Base-by-base conservation (phyloP, 2,113 vertebrate species). In the Mixornis gularis region DNA sequence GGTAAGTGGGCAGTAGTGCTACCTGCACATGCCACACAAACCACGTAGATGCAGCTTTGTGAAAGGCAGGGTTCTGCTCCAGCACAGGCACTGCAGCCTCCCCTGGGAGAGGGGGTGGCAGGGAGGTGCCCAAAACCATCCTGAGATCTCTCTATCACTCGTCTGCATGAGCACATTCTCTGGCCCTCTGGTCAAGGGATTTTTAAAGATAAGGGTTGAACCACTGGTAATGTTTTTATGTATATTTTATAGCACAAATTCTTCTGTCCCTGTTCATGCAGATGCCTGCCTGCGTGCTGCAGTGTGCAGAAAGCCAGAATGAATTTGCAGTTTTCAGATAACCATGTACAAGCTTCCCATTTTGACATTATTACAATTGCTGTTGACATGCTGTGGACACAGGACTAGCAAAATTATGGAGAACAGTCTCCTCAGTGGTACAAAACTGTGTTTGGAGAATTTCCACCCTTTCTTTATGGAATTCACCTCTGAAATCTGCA, bases 311-410 rank as follows among this genome's bases (percentile, higher is more conserved):
- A 81, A 85, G 58, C 44, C 70, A 79, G 81, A 62, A 87, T 87
- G 89, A 91, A 82, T 91, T 74, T 66, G 95, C 94, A 91, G 80
- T 84, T 95, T 93, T 84, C 1, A 5, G 71, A 29, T 55, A 51
- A 12, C 64, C n/a, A 1, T 0, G 4, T 51, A 30, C 49, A 79
- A 76, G 9, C 36, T 76, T 68, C 13, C 13, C 58, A 0, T 76
- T 89, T 78, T 68, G 62, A 64, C 5, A 4, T 17, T 48, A 25
- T 43, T 48, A 16, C 38, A 48, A 32, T 48, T 29, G 48, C 65
- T 29, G 10, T 19, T 63, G 14, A 29, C 0, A 2, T 36, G 10
- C 15, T 59, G 24, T 18, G 41, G 41, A 52, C 17, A 6, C 58
- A n/a, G 25, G n/a, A 30, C 43, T 36, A n/a, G n/a, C 18, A 51